A percentile compares a stretch with the other conserved stretches of the same genome.
Conservation (phyloP, 2,888 invertebrate species). For the Lamellibrachia satsuma region DNA sequence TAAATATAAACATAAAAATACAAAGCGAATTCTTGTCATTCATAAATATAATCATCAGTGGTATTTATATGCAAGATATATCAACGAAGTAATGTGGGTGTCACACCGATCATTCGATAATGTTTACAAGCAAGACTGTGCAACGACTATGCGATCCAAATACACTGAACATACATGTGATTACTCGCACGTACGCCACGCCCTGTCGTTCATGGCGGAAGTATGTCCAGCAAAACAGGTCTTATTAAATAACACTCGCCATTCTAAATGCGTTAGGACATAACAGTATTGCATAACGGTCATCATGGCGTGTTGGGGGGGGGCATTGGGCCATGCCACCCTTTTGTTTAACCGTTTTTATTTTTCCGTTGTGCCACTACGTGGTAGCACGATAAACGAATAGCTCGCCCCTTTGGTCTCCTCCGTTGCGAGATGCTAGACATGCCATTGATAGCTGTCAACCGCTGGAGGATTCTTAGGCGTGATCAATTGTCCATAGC, state of each 20-base stretch:
- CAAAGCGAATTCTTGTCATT: neutral
- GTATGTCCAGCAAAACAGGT: neutral
- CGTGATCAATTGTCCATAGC: too few species aligned
- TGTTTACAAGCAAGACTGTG: neutral
- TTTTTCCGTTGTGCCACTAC: too few species aligned
- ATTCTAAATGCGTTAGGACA: neutral
- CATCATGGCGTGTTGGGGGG: too few species aligned
- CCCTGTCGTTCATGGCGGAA: neutral
- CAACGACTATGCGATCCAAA: neutral
- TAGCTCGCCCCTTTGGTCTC: too few species aligned
- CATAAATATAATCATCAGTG: neutral
- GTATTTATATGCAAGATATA: neutral
- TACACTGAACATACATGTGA: neutral
- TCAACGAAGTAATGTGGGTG: neutral
- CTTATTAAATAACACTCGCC: neutral
- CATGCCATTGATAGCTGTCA: too few species aligned
- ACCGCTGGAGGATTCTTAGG: too few species aligned
- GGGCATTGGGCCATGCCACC: too few species aligned
- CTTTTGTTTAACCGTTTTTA: too few species aligned
- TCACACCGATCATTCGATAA: neutral
- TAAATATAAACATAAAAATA: too few species aligned
- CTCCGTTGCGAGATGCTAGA: too few species aligned
- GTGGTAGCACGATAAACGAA: too few species aligned
- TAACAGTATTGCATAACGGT: neutral
- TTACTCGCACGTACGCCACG: neutral